Conservation (phyloP, 2,888 invertebrate genomes). For the Caenorhabditis parvicauda region DNA sequence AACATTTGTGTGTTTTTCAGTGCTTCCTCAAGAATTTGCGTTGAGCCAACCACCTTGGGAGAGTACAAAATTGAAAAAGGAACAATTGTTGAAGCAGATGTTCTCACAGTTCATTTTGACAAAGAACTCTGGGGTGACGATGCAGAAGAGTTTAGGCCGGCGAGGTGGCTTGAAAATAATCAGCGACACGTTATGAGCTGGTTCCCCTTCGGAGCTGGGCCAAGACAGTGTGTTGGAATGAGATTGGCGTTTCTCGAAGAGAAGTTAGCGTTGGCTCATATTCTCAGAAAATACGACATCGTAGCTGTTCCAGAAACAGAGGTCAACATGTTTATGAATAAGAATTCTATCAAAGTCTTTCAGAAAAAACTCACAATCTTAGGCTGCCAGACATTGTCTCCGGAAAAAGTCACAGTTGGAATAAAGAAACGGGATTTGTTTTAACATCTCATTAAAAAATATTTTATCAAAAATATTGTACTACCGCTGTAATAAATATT, state of each 20-base stretch:
- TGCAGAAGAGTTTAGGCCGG: slow-evolving; percentile 52
- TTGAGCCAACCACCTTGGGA: slow-evolving; percentile 42
- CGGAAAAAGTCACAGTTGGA: slow-evolving; percentile 18
- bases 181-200: slow-evolving; percentile 23
- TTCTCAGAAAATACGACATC: slow-evolving; percentile 42
- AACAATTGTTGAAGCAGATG: slow-evolving; percentile 43
- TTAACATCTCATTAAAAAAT: background rate
- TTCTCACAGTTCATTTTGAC: slow-evolving; percentile 43
- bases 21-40: slow-evolving; percentile 40
- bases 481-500: too few relatives aligned
- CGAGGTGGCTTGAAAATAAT: slow-evolving; percentile 37
- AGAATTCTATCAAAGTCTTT: background rate
- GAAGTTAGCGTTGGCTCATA: slow-evolving; percentile 42
- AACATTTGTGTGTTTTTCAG: slow-evolving; percentile 23
- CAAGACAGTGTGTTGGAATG: slow-evolving; percentile 55
- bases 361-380: slow-evolving; percentile 20
- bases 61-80: slow-evolving; percentile 43
- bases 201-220: slow-evolving; percentile 54
- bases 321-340: slow-evolving; percentile 9
- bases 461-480: too few relatives aligned
- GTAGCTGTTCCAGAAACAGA: slow-evolving; percentile 30
- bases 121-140: slow-evolving; percentile 56
- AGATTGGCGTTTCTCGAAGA: slow-evolving; percentile 50
- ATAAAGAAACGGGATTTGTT: slow-evolving; percentile 1
- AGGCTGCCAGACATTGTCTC: slow-evolving; percentile 21